phyloP scores from a whole-genome alignment of 2,113 vertebrate species.

The Etheostoma cragini region DNA sequence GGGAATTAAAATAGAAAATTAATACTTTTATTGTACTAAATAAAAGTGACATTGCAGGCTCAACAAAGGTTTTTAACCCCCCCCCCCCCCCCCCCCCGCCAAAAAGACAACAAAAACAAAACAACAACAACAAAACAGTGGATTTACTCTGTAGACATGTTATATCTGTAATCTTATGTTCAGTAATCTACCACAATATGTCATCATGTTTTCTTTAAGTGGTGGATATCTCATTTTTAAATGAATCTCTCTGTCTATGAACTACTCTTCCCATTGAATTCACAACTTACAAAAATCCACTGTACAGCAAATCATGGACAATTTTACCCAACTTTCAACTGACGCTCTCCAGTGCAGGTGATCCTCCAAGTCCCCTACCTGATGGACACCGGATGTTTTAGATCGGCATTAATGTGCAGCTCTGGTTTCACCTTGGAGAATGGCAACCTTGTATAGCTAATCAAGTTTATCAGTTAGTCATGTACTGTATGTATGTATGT shows the following conservation, averaged over 20 bases:
- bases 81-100: no score
- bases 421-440: constrained; percentile 56
- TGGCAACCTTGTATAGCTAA: constrained; percentile 71
- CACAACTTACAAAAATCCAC: constrained; percentile 39
- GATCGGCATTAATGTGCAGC: constrained; percentile 55
- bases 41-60: background rate
- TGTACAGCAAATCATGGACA: constrained; percentile 58
- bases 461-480: constrained; percentile 75
- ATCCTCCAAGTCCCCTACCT: background rate
- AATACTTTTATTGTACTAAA: background rate
- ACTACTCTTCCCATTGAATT: constrained; percentile 27
- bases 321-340: constrained; percentile 43
- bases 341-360: constrained; percentile 37
- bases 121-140: background rate
- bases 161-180: constrained; percentile 14
- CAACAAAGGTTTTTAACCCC: background rate
- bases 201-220: constrained; percentile 15
- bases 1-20: background rate
- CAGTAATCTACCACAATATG: background rate
- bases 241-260: constrained; percentile 22
- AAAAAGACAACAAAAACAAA: background rate
- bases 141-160: constrained; percentile 4
- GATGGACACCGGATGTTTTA: constrained; percentile 43
- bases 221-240: constrained; percentile 15
- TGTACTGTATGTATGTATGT: constrained; percentile 76